Evolutionary conservation across 1,140 invertebrate genomes (phyloP), one percentile per base, ranked within the genome.

Genomic region (Panagrolaimus sp.): DNA sequence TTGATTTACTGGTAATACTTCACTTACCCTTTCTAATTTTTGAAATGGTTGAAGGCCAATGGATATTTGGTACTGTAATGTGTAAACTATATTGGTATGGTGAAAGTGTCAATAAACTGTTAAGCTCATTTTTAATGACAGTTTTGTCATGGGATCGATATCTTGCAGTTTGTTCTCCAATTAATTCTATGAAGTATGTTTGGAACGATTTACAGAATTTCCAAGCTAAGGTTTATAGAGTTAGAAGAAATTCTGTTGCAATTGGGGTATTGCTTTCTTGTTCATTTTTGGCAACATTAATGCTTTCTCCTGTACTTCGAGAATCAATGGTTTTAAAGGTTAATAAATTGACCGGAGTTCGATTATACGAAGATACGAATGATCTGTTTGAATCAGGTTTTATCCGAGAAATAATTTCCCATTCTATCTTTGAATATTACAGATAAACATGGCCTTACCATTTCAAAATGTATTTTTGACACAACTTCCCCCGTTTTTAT

Each of bases 381-480:
- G 70, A 69, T 38, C 42, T 68, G 27, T 27, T 27, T 2, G 45
- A 53, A 44, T 68, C 72, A 42, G 76, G 76, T 78, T 14, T 38
- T 23, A 72, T 16, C 20, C 31, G n/a, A n/a, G n/a, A n/a, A n/a
- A n/a, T 14, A 67, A 42, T 16, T 16, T 11, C 11, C 11, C 16
- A 45, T 31, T 16, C 14, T 9, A 65, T 25, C 66, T 66, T 13
- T 65, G 43, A 53, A 47, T 38, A n/a, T 61, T 51, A 48, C 63
- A 13, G 65, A 45, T 48, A 72, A 45, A 38, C 23, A 13, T 1
- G 71, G 68, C 38, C 74, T 72, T 2, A 42, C 67, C n/a, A 71
- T 78, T 45, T 38, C 68, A 45, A 78, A 78, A 48, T 78, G 79
- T 45, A 68, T 78, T 42, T 81, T 81, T 61, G 79, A 81, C 45